Evolutionary conservation across 2,888 invertebrate species (phyloP), one percentile per base, ranked within the genome.

Genomic region (Euzetes globulus): DNA sequence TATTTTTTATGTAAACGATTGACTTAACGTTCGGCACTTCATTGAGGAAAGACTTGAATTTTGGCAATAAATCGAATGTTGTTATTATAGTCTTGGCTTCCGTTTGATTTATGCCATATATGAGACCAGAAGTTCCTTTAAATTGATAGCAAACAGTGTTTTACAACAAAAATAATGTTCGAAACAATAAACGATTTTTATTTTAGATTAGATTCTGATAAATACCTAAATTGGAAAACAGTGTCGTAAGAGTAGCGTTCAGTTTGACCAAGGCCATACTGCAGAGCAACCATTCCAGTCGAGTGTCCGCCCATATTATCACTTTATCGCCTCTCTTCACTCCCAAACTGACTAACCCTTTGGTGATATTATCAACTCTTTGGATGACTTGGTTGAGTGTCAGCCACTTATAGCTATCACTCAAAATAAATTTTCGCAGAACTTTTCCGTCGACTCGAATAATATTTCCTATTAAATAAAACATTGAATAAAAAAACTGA

Each of bases 171-270:
- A 33, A 33, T 6, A 1, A 13, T 41, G 5, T 41, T 41, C 41
- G n/a, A 60, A 65, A 27, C 37, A 19, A 19, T 37, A 37, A 17
- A 15, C 7, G n/a, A 11, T 65, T 33, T 11, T 17, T 17, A n/a
- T n/a, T 3, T 19, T 7, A n/a, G 52, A 52, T 52, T n/a, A 52
- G 52, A 52, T 52, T 45, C 11, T 29, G 11, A 50, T 33, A 5
- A 41, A 47, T 74, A 74, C 74, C 74, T 19, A 74, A 29, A 72
- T 74, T 74, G 1, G 71, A 71, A 58, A 71, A 74, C n/a, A 74
- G 55, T 37, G 74, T 74, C 1, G 50, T 60, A 1, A 74, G 19
- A 22, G 52, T 45, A 0, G 55, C 47, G 55, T 74, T 55, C 9
- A 74, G 29, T 22, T 55, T 55, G 29, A 74, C 45, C 11, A 74